Base-by-base conservation (phyloP, 2,888 invertebrate genomes). In the Bombyx huttoni region DNA sequence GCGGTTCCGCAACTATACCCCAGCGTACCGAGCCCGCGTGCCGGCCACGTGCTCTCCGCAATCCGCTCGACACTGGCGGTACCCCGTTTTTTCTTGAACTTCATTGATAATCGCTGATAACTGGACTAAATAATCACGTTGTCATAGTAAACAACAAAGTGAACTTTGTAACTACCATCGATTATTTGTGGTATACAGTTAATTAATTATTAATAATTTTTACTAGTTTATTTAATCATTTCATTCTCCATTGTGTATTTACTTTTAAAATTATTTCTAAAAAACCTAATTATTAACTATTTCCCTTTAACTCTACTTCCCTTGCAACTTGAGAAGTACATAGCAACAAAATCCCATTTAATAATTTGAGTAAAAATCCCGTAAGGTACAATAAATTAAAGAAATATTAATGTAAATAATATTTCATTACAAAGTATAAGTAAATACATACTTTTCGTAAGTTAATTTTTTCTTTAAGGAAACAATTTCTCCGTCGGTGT, bases 1-100 rank as follows among this genome's bases (percentile, higher is more conserved):
- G 86, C 83, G 83, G 78, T 73, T 81, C 78, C 78, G 74, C 78
- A 78, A 81, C 77, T 78, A 71, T 68, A 65, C 68, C 70, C 71
- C 70, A 70, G 70, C 77, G 76, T 73, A 72, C 70, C 69, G 67
- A 53, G 57, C 73, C 75, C 77, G 75, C 80, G 78, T 75, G 82
- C 79, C 83, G 76, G 75, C 81, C 86, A 84, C 85, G 85, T 84
- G 85, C 73, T 71, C 70, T 62, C 64, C 69, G 68, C 24, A 24
- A 24, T 24, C 24, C 24, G 24, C 72, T 72, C 72, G 68, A 67
- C 70, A 68, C 75, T 66, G 69, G 69, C 65, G 71, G 67, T 69
- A 72, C 71, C 70, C 67, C 67, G 70, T 64, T 72, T 73, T 68
- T 71, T 72, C 75, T 72, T 71, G 67, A 64, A 64, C 69, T 70